Base-by-base conservation (phyloP, 2,888 invertebrate species). In the Troglohyphantes excavatus region DNA sequence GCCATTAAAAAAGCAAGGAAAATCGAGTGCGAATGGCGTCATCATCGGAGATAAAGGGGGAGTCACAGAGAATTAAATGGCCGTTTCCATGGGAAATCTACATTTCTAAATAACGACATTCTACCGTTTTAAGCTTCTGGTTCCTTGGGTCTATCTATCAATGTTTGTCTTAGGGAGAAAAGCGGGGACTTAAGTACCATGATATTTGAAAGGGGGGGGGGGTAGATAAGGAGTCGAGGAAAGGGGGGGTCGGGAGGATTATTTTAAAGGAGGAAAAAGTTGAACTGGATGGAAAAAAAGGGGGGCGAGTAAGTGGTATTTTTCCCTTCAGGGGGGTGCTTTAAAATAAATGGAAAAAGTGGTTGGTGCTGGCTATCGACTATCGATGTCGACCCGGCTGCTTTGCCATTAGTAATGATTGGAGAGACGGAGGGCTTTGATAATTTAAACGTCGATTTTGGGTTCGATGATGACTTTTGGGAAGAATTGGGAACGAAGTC, bases 71-170 rank as follows among this genome's bases (percentile, higher is more conserved):
- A 90, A 90, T 90, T 90, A 90, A 90, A 84, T 46, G 89, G 78
- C 76, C 83, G 72, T 84, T 90, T 72, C 61, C 61, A 19, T 21
- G 63, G 78, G 72, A 84, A 90, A 90, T 90, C 89, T 90, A 90
- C 89, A 90, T 90, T 90, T 78, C 89, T 84, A 90, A 90, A 90
- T 90, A 90, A 90, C 89, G 89, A 90, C 89, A 78, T 90, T 82
- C 87, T 88, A 43, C 70, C 83, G 88, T 82, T 81, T 89, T 89
- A 83, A 83, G 87, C 79, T 72, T 63, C 79, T 76, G 59, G 81
- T 68, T 76, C 70, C 63, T 68, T 70, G 68, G 59, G 82, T 89
- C 84, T 84, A 90, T 90, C 89, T 83, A 90, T 90, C 89, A 84
- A 72, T 84, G 89, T 90, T 84, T 84, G 83, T 84, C 79, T 70